These are phyloP conservation scores for Engraulis encrasicolus DNA, from an alignment of 2,113 vertebrate species.

Conservation along the genomic window DNA sequence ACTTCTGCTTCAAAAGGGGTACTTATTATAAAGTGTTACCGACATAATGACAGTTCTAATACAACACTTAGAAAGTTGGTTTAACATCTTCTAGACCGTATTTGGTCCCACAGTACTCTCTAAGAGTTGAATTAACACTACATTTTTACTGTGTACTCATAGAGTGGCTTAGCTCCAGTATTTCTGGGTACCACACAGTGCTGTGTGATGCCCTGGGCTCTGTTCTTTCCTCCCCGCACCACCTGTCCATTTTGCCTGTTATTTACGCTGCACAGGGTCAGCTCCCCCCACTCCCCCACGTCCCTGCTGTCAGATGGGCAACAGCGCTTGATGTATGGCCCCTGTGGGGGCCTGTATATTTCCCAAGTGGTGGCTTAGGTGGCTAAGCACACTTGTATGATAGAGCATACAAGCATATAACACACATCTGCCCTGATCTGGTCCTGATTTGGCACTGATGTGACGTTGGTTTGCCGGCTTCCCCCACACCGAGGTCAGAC, in stretches of 20 bases:
- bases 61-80: no score
- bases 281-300: slow-evolving; percentile 34
- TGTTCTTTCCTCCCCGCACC: not conserved
- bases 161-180: not conserved
- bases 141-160: no score
- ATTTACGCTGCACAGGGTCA: slow-evolving; percentile 23
- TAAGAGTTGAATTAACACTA: no score
- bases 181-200: not conserved
- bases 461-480: no score
- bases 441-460: not conserved
- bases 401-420: slow-evolving; percentile 21
- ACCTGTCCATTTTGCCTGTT: not conserved
- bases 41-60: no score
- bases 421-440: not conserved
- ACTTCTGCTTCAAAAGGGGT: no score
- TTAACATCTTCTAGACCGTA: no score
- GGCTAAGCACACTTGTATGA: slow-evolving; percentile 21
- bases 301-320: slow-evolving; percentile 40
- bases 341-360: slow-evolving; percentile 24
- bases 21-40: no score
- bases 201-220: not conserved
- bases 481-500: no score
- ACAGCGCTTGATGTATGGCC: slow-evolving; percentile 50
- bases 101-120: no score
- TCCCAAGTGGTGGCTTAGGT: slow-evolving; percentile 29